Percentiles rank a stretch among this genome's conserved stretches.
Conservation (phyloP, 2,888 invertebrate genomes). For the Shargacucullia verbasci region DNA sequence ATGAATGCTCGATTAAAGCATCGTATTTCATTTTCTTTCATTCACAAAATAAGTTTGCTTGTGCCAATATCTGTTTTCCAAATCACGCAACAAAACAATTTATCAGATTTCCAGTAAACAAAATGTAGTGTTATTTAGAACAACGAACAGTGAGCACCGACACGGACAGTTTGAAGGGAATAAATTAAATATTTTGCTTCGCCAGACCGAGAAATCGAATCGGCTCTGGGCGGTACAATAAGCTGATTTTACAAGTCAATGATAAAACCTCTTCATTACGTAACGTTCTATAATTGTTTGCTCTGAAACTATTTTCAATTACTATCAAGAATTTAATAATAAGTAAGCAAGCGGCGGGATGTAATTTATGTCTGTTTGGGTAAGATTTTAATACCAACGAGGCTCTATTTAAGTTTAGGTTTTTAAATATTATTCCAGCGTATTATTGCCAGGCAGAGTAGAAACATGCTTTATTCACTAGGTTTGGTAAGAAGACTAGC, state of each 20-base stretch:
- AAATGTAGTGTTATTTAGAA: constrained; percentile 39
- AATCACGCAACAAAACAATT: constrained; percentile 39
- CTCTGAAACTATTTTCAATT: background rate
- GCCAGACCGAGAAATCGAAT: constrained; percentile 63
- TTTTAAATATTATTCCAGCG: no score
- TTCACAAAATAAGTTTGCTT: background rate
- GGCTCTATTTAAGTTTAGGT: no score
- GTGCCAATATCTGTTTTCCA: constrained; percentile 12
- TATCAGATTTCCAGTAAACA: constrained; percentile 32
- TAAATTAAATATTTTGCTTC: constrained; percentile 62
- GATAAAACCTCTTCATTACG: no score
- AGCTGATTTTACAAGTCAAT: constrained; percentile 51
- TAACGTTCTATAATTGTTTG: constrained; percentile 2
- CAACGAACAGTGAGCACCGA: constrained; percentile 39
- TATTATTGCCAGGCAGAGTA: no score
- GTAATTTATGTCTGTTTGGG: no score
- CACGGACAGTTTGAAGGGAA: constrained; percentile 52
- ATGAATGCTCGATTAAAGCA: no score
- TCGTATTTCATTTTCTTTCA: no score
- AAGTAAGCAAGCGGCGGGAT: no score
- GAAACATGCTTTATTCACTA: no score
- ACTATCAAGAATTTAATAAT: no score
- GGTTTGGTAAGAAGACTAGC: no score
- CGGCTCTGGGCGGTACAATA: constrained; percentile 33
- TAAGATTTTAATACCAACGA: no score